Evolutionary conservation across 2,113 vertebrate genomes (phyloP), one percentile per base, ranked within the genome.

Genomic region (Phoenicopterus ruber): DNA sequence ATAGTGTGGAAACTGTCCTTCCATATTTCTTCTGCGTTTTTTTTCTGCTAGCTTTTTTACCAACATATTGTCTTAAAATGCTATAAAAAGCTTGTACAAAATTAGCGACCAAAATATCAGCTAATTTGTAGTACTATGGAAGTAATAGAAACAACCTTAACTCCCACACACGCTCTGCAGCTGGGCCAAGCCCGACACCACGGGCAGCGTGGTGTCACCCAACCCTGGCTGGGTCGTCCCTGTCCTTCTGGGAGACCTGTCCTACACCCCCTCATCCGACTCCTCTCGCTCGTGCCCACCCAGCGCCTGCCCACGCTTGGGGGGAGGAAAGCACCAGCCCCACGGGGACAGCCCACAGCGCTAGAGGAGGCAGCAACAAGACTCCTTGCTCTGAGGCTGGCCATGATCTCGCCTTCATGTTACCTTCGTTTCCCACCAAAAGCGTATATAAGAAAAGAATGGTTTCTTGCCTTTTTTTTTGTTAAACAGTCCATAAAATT

Each of bases 271-370:
- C 15, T 32, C 49, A 42, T 15, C 72, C 2, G 1, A 9, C 6
- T 74, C 7, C 40, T 25, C n/a, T 21, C 2, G 0, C 13, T 20
- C 7, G 5, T 19, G 19, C 36, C 25, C 46, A 59, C 28, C 16
- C 20, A 19, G 40, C 5, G 1, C 36, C 44, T 15, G 31, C 57
- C 58, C 36, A 32, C 3, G 1, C 18, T 32, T 24, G 22, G 0
- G 2, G n/a, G 61, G 46, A 52, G 11, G 11, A 18, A 47, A 67
- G 22, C 46, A 26, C 7, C 40, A 42, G 46, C n/a, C 31, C 21
- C 3, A 0, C 0, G 0, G 34, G 52, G 20, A 29, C 40, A 28
- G 21, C 32, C 58, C 7, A 2, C 0, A 3, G 4, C 38, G 14
- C 11, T 20, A 29, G 31, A 79, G 9, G 11, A 29, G 36, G 16